Evolutionary conservation across 2,888 invertebrate species (phyloP).

Genomic region (Siphlonurus alternatus): DNA sequence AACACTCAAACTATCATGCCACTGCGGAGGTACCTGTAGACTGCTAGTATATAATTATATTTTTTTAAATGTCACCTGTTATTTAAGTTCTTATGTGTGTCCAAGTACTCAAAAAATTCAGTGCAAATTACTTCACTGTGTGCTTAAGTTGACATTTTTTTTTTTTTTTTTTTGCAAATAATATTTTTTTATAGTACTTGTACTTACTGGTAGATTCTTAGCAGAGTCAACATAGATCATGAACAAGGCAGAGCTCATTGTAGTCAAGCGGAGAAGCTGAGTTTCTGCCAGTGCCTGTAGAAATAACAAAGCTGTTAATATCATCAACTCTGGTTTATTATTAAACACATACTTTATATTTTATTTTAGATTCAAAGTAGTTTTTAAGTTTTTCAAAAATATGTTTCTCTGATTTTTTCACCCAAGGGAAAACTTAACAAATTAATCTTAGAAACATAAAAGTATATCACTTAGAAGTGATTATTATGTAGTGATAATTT

Average conservation of each 20-base stretch:
- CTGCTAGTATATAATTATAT: neutral
- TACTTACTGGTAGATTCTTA: constrained; percentile 71
- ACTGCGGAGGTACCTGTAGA: neutral
- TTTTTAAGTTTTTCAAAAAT: too few relatives aligned
- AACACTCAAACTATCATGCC: neutral
- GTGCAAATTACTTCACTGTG: neutral
- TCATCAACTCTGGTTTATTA: too few relatives aligned
- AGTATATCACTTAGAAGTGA: too few relatives aligned
- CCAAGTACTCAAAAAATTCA: too few relatives aligned
- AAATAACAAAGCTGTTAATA: too few relatives aligned
- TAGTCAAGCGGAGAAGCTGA: constrained; percentile 51
- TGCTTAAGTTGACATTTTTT: neutral
- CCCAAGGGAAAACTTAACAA: neutral
- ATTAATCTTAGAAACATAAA: neutral
- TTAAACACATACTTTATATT: too few relatives aligned
- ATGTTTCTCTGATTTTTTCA: too few relatives aligned
- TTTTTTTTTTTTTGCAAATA: too few relatives aligned
- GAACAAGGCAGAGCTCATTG: constrained; percentile 59
- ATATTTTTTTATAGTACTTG: neutral
- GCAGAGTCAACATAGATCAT: constrained; percentile 86
- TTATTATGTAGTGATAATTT: too few relatives aligned
- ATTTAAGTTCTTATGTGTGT: too few relatives aligned
- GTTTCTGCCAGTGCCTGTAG: constrained; percentile 55
- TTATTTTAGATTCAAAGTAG: too few relatives aligned
- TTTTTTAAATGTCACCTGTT: neutral